A percentile compares a stretch with the other conserved stretches of the same genome.
These are phyloP conservation scores for Periphyllus acericola DNA, from an alignment of 2,888 invertebrate species.

Conservation along the genomic window DNA sequence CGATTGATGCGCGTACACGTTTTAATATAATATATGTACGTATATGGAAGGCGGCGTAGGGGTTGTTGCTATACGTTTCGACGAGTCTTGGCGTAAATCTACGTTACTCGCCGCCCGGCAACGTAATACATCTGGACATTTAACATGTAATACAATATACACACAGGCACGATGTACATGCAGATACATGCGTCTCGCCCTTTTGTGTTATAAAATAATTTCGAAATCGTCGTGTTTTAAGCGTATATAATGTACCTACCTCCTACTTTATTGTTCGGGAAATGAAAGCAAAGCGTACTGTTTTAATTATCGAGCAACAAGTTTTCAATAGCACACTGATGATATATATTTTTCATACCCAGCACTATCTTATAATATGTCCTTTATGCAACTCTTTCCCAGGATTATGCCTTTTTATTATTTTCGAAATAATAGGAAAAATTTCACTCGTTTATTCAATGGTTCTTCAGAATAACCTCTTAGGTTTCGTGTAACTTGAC, in stretches of 20 bases:
- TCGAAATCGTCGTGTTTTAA: neutral
- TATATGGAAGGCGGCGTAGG: neutral
- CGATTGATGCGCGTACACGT: conserved; percentile 21
- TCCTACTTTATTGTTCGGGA: conserved; percentile 25
- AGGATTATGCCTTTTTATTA: conserved; percentile 42
- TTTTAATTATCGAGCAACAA: conserved; percentile 58
- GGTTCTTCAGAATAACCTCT: conserved; percentile 39
- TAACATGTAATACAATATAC: too few relatives aligned
- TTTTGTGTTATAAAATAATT: conserved; percentile 6
- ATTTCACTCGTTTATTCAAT: conserved; percentile 34
- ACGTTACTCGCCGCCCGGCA: neutral
- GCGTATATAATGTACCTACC: neutral
- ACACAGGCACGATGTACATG: too few relatives aligned
- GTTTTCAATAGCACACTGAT: conserved; percentile 39
- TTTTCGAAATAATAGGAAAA: conserved; percentile 30
- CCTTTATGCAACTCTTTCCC: neutral
- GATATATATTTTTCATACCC: conserved; percentile 19
- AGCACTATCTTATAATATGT: conserved; percentile 18
- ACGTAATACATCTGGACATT: neutral
- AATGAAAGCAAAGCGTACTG: conserved; percentile 22
- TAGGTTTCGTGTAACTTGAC: conserved; percentile 4
- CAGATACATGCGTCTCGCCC: neutral
- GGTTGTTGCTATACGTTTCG: neutral
- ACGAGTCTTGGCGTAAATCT: neutral
- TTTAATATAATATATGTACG: too few relatives aligned